phyloP scores from a whole-genome alignment of 2,888 invertebrate species.

The Bruchidius siliquastri region DNA sequence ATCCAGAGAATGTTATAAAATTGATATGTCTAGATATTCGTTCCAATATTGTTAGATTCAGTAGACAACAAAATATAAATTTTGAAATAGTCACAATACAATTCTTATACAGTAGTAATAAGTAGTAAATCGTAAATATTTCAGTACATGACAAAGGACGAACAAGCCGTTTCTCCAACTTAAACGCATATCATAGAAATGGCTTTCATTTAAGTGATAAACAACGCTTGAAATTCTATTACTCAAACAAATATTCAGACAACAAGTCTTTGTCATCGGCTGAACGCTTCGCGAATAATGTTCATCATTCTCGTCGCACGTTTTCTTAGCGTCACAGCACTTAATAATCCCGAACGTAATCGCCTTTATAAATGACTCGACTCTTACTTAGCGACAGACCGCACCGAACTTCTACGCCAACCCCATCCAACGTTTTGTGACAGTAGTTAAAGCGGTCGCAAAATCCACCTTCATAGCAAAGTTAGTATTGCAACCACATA shows the following conservation, averaged over 20 bases:
- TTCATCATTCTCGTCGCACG: neutral
- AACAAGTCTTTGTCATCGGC: neutral
- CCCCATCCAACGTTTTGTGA: neutral
- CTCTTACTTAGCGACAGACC: neutral
- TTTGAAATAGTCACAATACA: too few species aligned
- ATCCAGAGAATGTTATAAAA: too few species aligned
- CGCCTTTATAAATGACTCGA: neutral
- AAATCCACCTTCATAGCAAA: neutral
- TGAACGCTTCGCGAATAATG: neutral
- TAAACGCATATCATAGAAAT: too few species aligned
- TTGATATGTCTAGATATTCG: too few species aligned
- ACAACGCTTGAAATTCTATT: neutral
- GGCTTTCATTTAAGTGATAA: neutral
- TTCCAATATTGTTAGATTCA: too few species aligned
- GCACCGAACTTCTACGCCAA: neutral
- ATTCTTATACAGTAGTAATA: too few species aligned
- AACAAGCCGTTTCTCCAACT: too few species aligned
- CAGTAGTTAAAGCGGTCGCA: neutral
- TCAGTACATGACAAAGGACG: too few species aligned
- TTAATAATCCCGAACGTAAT: neutral
- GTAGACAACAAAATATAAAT: too few species aligned
- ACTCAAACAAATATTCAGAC: neutral
- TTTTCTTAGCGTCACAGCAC: neutral
- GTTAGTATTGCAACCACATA: neutral
- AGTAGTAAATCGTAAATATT: too few species aligned